Evolutionary conservation across 2,888 invertebrate genomes (phyloP).

Genomic region (Suillia variegata): DNA sequence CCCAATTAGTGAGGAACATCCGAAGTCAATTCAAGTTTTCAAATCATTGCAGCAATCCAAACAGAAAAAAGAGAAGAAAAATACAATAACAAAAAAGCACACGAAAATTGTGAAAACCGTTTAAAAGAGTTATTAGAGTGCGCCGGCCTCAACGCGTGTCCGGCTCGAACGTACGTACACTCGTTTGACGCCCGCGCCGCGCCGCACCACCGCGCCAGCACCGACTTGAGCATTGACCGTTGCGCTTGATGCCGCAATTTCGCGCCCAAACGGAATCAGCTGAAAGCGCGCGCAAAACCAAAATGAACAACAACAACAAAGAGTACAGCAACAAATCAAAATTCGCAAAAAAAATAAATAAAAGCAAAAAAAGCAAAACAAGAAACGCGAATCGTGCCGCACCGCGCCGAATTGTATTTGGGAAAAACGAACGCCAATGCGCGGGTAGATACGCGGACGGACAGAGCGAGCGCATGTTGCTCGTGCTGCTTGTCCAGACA

Average conservation of each 20-base stretch:
- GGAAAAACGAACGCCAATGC: too few species aligned
- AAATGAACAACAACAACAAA: conserved; percentile 32
- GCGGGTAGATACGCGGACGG: too few species aligned
- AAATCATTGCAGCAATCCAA: too few species aligned
- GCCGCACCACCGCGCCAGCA: not conserved
- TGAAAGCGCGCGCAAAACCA: conserved; percentile 9
- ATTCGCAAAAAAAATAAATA: too few species aligned
- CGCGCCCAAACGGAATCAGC: conserved; percentile 20
- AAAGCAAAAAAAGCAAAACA: too few species aligned
- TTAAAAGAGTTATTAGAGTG: conserved; percentile 48
- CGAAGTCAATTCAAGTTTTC: too few species aligned
- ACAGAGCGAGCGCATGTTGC: too few species aligned
- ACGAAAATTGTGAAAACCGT: conserved; percentile 23
- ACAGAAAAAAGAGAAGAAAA: not conserved
- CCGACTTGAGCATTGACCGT: conserved; percentile 48
- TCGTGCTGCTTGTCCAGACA: too few species aligned
- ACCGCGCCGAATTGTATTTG: not conserved
- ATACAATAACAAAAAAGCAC: not conserved
- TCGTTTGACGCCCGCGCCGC: not conserved
- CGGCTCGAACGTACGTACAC: not conserved
- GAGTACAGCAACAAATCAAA: not conserved
- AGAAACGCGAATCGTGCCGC: not conserved
- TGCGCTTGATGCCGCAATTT: conserved; percentile 41
- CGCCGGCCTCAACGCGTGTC: conserved; percentile 25
- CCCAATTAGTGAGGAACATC: too few species aligned